Base-by-base conservation (phyloP, 2,888 invertebrate species). In the Phalera bucephala region DNA sequence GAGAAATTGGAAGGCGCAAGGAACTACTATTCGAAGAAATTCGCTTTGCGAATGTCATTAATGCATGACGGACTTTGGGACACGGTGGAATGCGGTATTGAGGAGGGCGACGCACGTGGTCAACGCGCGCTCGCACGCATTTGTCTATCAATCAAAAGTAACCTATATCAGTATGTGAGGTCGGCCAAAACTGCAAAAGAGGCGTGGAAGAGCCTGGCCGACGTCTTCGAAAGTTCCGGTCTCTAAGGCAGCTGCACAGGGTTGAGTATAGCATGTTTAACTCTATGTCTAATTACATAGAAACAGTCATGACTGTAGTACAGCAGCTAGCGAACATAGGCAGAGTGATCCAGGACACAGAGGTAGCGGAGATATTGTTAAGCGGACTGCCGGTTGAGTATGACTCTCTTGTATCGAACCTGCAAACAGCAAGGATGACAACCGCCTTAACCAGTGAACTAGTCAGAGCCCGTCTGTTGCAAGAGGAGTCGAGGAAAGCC, bases 111-210 rank as follows among this genome's bases (percentile, higher is more conserved):
- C 10, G 10, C n/a, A 5, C 9, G 23, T 7, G 30, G 33, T 11
- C 17, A 38, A 10, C 22, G 25, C 8, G 33, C 38, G 8, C 17
- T 33, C 5, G 33, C 38, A 7, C 22, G 30, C 7, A 38, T 38
- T n/a, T 33, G 29, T 11, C 13, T 38, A 5, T 5, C 13, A 2
- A 3, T 38, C 1, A n/a, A 33, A 20, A 10, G 23, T 3, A 15
- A 9, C 1, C 11, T 29, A 1, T 25, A 13, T 9, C 38, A 33
- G 11, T 23, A 20, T 14, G 17, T 33, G 2, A 11, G 30, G 9
- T 5, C 15, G 0, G 15, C 23, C 1, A 37, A 15, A 11, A 25
- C 29, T 8, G 8, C 33, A 1, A 38, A 29, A n/a, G 33, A 33
- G 6, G 30, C 38, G 3, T 38, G 33, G 33, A 6, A 22, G 6